Percentiles rank a stretch among this genome's conserved stretches.
These are phyloP conservation scores for Ceraclea dissimilis DNA, from an alignment of 2,888 invertebrate species.

Conservation along the genomic window DNA sequence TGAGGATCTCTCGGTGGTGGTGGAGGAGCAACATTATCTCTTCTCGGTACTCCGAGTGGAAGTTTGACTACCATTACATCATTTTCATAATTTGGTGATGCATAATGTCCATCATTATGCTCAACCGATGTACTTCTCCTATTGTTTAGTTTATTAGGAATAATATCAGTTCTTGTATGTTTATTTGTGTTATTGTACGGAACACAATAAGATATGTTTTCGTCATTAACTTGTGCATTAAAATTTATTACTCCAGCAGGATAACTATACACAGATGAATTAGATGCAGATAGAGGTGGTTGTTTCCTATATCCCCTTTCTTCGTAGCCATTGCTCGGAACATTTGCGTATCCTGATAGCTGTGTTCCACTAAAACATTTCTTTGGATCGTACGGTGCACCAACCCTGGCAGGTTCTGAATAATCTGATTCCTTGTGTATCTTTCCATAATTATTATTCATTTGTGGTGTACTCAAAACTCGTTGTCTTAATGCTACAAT, in stretches of 20 bases:
- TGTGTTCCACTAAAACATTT: constrained; percentile 17
- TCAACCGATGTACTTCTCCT: constrained; percentile 33
- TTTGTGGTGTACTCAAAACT: constrained; percentile 43
- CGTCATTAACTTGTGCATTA: constrained; percentile 49
- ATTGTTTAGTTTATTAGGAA: constrained; percentile 5
- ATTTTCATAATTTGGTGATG: constrained; percentile 35
- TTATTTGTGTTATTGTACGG: constrained; percentile 34
- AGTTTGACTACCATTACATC: constrained; percentile 48
- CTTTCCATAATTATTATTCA: constrained; percentile 45
- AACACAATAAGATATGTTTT: constrained; percentile 45
- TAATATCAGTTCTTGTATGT: constrained; percentile 28
- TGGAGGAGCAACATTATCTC: constrained; percentile 52
- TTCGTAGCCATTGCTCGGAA: constrained; percentile 29
- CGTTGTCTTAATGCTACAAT: constrained; percentile 39
- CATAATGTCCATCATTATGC: constrained; percentile 12
- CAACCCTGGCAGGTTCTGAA: constrained; percentile 15
- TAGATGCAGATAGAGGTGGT: constrained; percentile 43
- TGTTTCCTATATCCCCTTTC: constrained; percentile 29
- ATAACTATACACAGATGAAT: constrained; percentile 47
- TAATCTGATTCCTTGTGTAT: constrained; percentile 36
- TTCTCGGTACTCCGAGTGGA: constrained; percentile 42
- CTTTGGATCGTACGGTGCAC: constrained; percentile 13
- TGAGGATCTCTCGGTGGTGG: constrained; percentile 74
- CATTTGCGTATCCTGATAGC: constrained; percentile 38
- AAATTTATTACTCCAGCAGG: constrained; percentile 46